Conservation (phyloP, 1,140 invertebrate species). For the Procambarus virginalis region DNA sequence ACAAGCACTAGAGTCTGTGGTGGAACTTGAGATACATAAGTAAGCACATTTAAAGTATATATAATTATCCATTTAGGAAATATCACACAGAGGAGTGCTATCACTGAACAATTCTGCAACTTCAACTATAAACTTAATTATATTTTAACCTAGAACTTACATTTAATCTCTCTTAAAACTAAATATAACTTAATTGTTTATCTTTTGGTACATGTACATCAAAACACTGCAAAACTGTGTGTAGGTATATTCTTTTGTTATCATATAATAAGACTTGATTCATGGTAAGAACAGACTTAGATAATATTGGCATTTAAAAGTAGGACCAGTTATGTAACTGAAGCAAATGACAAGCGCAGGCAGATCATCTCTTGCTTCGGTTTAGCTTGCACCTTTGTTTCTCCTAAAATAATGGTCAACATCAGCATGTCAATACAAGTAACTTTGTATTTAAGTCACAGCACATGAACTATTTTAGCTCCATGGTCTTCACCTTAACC, state of each 20-base stretch:
- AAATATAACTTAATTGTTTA: constrained; percentile 68
- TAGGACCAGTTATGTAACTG: constrained; percentile 65
- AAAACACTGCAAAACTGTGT: constrained; percentile 59
- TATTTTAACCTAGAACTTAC: constrained; percentile 47
- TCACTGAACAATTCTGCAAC: constrained; percentile 63
- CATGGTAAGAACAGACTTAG: constrained; percentile 68
- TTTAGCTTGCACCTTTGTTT: constrained; percentile 63
- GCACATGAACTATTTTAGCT: constrained; percentile 60
- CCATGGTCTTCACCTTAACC: constrained; percentile 40
- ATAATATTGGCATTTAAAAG: constrained; percentile 69
- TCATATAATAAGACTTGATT: constrained; percentile 64
- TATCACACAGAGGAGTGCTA: constrained; percentile 64
- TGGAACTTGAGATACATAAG: constrained; percentile 56
- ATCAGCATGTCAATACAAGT: constrained; percentile 47
- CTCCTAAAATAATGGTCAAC: constrained; percentile 61
- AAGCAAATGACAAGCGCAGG: constrained; percentile 39
- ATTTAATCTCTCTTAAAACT: constrained; percentile 59
- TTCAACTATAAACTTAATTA: constrained; percentile 50
- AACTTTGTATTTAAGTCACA: constrained; percentile 65
- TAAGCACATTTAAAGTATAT: constrained; percentile 64
- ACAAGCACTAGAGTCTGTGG: constrained; percentile 52
- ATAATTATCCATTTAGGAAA: constrained; percentile 61
- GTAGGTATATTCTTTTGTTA: constrained; percentile 63
- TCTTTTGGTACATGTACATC: constrained; percentile 69
- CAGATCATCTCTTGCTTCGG: constrained; percentile 30